Evolutionary conservation across 2,888 invertebrate species (phyloP), one percentile per base, ranked within the genome.

Genomic region (Tineola bisselliella): DNA sequence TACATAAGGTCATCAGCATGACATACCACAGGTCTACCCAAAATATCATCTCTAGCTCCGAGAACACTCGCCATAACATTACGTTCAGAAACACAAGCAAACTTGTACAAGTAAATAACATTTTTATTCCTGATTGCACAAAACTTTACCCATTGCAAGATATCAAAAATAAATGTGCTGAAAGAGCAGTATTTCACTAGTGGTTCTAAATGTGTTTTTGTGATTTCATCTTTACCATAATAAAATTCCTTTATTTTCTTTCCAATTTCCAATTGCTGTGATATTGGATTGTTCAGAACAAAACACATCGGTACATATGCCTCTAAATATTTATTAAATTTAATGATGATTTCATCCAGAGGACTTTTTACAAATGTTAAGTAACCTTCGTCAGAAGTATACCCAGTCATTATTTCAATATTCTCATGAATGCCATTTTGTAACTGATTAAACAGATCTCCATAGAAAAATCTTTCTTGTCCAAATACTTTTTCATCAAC

Each of bases 361-460:
- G 44, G 17, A 0, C 61, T 31, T 10, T 62, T 59, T 0, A 75
- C 18, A 5, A 67, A 63, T 4, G 43, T 31, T 52, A 77, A 62
- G 0, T 76, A 30, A 0, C 93, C 93, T 79, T 94, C 94, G 58
- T 93, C 90, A 18, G 89, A 88, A 6, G 90, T 93, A 11, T 91
- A 77, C 1, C 94, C 94, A 18, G 90, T 84, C 30, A 94, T 90
- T 71, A 93, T 88, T 0, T 93, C 92, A 0, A 91, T 80, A 2
- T 68, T 74, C 63, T 75, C 68, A 52, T 89, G 79, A 10, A 80
- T 77, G 8, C 89, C 89, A 6, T 81, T 74, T 66, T 78, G 76
- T 13, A 86, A 64, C n/a, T 76, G 70, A 10, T 89, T 79, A 11
- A 62, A 61, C 2, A 66, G 59, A 59, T 76, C 70, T 15, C 75